Evolutionary conservation across 2,797 vertebrate genomes (phyloP).

Genomic region (Mormyrops boulengeri): DNA sequence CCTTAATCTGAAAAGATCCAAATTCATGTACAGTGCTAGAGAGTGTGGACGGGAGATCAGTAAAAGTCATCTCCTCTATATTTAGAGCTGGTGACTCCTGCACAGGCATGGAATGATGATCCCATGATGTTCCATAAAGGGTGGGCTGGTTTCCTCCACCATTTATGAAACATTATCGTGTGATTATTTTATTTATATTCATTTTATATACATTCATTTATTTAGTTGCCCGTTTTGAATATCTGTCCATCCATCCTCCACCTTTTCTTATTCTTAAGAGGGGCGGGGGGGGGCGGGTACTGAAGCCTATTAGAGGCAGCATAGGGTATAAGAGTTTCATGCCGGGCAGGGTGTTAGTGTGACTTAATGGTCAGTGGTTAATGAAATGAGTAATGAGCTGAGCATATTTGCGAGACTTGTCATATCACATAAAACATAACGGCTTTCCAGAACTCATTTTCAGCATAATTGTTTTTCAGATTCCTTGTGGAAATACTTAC

Average conservation of each 20-base stretch:
- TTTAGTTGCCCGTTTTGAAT: background rate
- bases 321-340: background rate
- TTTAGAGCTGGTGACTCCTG: background rate
- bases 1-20: background rate
- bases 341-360: background rate
- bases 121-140: background rate
- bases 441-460: background rate
- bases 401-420: background rate
- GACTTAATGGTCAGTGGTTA: background rate
- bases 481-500: background rate
- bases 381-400: background rate
- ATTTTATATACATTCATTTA: background rate
- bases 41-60: background rate
- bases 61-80: background rate
- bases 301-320: background rate
- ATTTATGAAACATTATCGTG: background rate
- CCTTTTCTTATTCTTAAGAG: background rate
- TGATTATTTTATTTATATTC: background rate
- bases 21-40: background rate
- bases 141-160: background rate
- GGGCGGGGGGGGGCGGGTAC: background rate
- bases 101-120: background rate
- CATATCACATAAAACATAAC: background rate
- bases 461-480: background rate
- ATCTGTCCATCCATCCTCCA: background rate